Conservation (phyloP, 2,113 vertebrate genomes). For the Coptodon bakossiorum region DNA sequence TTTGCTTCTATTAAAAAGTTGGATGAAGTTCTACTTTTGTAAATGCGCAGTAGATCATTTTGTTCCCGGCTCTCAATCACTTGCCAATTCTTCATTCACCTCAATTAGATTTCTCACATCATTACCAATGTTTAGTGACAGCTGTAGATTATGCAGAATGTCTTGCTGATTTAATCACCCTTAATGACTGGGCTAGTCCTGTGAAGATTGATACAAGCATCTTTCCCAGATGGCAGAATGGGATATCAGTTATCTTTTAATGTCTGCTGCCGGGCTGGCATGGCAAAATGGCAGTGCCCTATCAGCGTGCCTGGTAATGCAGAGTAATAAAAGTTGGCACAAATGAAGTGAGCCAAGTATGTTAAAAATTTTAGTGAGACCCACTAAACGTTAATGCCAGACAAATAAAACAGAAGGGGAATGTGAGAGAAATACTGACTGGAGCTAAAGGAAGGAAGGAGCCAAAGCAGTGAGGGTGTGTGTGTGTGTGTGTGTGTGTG, state of each 20-base stretch:
- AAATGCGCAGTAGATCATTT: not conserved
- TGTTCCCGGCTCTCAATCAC: not conserved
- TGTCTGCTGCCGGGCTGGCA: conserved; percentile 28
- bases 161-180: conserved; percentile 40
- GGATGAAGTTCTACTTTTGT: not conserved
- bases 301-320: conserved; percentile 12
- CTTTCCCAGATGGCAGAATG: conserved; percentile 49
- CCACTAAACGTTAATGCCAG: conserved; percentile 31
- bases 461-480: not conserved
- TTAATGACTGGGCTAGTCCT: not conserved
- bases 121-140: conserved; percentile 26
- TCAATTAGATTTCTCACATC: conserved; percentile 32
- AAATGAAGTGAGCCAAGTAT: conserved; percentile 26
- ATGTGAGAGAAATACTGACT: conserved; percentile 24
- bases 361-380: conserved; percentile 17
- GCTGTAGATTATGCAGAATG: conserved; percentile 11
- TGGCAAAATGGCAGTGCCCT: not conserved
- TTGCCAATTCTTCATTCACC: not conserved
- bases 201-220: not conserved
- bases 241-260: conserved; percentile 21
- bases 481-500: not conserved
- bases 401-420: conserved; percentile 31
- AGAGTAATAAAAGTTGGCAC: conserved; percentile 40
- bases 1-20: not conserved
- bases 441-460: not conserved